Percentiles rank a stretch among this genome's conserved stretches.
Evolutionary conservation across 2,888 invertebrate genomes (phyloP).

Genomic region (Luffia ferchaultella): DNA sequence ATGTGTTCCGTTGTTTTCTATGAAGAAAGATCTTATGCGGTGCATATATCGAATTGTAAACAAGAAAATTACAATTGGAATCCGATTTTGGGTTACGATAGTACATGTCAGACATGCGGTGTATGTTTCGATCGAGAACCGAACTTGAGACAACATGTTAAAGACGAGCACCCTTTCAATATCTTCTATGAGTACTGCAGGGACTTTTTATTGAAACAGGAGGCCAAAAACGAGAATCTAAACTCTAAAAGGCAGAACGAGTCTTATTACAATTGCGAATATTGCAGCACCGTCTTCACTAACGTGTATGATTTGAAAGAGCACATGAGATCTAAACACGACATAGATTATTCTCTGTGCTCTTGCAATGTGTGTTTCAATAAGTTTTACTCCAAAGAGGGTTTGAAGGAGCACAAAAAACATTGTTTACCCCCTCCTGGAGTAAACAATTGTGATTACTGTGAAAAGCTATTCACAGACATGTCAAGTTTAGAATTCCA

Average conservation of each 20-base stretch:
- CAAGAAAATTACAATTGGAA: not conserved
- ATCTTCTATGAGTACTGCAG: constrained; percentile 41
- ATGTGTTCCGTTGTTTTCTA: constrained; percentile 20
- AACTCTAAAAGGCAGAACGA: constrained; percentile 4
- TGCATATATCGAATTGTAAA: not conserved
- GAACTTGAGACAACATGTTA: constrained; percentile 33
- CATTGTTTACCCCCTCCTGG: constrained; percentile 34
- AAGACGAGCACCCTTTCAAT: constrained; percentile 35
- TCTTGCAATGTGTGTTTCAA: constrained; percentile 46
- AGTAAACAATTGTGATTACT: constrained; percentile 34
- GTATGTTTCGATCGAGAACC: constrained; percentile 28
- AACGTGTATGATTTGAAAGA: constrained; percentile 37
- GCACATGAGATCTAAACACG: constrained; percentile 35
- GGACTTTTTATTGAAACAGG: constrained; percentile 26
- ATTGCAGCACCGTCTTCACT: constrained; percentile 25
- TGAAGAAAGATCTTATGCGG: constrained; percentile 20
- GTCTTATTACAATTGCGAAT: constrained; percentile 33
- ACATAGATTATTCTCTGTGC: constrained; percentile 31
- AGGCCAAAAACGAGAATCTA: not conserved
- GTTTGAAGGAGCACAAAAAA: constrained; percentile 31
- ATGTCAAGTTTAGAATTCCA: constrained; percentile 43
- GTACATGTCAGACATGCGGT: constrained; percentile 28
- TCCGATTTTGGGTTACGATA: too few species aligned
- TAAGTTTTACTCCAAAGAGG: constrained; percentile 39
- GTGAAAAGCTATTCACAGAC: constrained; percentile 46